Evolutionary conservation across 2,888 invertebrate genomes (phyloP).

Genomic region (Cyclophora punctaria): DNA sequence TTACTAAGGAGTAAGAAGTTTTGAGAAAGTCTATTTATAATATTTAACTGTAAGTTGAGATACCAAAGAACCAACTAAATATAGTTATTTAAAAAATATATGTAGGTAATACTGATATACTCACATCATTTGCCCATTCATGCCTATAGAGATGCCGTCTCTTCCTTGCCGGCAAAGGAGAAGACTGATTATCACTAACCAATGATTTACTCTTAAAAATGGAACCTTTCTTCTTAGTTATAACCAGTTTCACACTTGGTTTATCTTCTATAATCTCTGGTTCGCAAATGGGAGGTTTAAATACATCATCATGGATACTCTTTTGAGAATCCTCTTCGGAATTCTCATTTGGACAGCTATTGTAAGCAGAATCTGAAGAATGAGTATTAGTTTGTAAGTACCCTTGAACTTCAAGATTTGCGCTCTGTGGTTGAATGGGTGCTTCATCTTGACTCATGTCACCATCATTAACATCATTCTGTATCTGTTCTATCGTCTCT

Average conservation of each 20-base stretch:
- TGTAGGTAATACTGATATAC: constrained; percentile 20
- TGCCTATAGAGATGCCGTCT: constrained; percentile 90
- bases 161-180: constrained; percentile 76
- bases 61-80: background rate
- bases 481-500: constrained; percentile 13
- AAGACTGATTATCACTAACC: constrained; percentile 74
- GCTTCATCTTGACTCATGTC: constrained; percentile 29
- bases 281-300: constrained; percentile 59
- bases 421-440: constrained; percentile 19
- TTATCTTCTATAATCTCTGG: constrained; percentile 63
- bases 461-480: constrained; percentile 23
- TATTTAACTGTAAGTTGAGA: background rate
- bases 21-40: too few relatives aligned
- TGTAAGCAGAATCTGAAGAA: constrained; percentile 61
- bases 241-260: constrained; percentile 80
- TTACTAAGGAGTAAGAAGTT: too few relatives aligned
- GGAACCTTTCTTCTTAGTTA: constrained; percentile 89
- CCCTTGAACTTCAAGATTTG: constrained; percentile 31
- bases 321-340: constrained; percentile 56
- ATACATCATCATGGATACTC: constrained; percentile 59
- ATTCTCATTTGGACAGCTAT: constrained; percentile 64
- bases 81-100: background rate
- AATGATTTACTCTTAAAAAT: constrained; percentile 90
- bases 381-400: constrained; percentile 47
- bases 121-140: constrained; percentile 89